Evolutionary conservation across 2,113 vertebrate species (phyloP), one percentile per base, ranked within the genome.

Genomic region (Festucalex cinctus): DNA sequence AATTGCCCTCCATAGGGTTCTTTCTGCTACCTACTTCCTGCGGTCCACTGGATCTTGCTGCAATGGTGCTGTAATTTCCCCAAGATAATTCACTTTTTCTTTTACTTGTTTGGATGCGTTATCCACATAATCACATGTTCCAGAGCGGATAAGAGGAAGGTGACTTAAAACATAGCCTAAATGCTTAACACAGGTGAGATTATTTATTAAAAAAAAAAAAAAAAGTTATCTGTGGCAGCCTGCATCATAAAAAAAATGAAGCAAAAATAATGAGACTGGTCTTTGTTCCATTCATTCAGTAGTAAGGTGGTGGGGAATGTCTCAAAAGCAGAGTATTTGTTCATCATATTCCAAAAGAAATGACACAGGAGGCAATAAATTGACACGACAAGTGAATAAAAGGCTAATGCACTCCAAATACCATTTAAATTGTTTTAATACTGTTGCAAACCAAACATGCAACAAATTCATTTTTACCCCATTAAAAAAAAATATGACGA

Each of bases 341-440:
- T 92, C 82, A 83, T 93, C 87, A 90, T 89, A 92, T 92, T 86
- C 91, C 94, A 93, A 96, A 98, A 95, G 95, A 98, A 99, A 96
- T 94, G 96, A 99, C 96, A 99, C 96, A 85, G 96, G 97, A 98
- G 97, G 96, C 97, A 99, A 98, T 95, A 99, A 99, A 98, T 98
- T 95, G 96, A 99, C 95, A 99, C 97, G 93, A 98, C 96, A 98
- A 99, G 95, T 97, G 95, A 98, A 98, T 95, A 98, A 99, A 98
- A 99, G 96, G 95, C 96, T 98, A 98, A 98, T 96, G 96, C 96
- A 99, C 95, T 98, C 95, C 95, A 95, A 62, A 98, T 97, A 98
- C 96, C 90, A 97, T 95, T 98, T 94, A 98, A 99, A 98, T 90
- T 82, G 94, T 97, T 98, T 99, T 98, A 99, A 98, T 99, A 95